phyloP scores from a whole-genome alignment of 2,113 vertebrate species.

The Anhinga rufa region DNA sequence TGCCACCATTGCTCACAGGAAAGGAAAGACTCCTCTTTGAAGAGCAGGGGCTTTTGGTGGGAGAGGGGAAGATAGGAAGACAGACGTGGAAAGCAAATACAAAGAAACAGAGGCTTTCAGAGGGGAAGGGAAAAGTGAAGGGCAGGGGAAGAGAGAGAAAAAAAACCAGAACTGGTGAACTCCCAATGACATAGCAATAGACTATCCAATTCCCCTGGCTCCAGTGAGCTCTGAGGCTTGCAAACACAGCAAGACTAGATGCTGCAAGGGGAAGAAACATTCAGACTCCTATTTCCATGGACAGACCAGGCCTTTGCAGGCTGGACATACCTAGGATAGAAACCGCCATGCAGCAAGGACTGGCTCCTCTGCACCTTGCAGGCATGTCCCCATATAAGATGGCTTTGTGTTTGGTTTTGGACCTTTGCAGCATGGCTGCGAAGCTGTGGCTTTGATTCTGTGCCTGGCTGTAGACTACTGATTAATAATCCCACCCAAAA shows the following conservation, averaged over 20 bases:
- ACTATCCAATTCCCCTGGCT: not conserved
- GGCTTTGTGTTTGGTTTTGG: not conserved
- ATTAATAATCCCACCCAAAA: not conserved
- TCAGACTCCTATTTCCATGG: not conserved
- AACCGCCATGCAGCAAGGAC: not conserved
- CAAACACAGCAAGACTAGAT: not conserved
- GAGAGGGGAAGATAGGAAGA: not conserved
- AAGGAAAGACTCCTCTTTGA: not conserved
- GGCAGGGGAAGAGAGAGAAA: not conserved
- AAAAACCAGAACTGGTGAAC: not conserved
- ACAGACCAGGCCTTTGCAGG: not conserved
- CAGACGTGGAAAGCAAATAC: not conserved
- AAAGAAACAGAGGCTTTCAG: not conserved
- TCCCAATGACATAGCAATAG: not conserved
- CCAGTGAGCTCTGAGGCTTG: not conserved
- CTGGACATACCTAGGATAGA: not conserved
- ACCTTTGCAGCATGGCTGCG: not conserved
- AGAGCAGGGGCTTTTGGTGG: not conserved
- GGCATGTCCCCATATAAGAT: not conserved
- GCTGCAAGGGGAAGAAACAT: not conserved
- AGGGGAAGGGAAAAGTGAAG: not conserved
- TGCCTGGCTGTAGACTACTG: not conserved
- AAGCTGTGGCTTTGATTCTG: not conserved
- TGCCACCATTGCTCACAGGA: not conserved
- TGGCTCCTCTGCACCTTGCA: not conserved